phyloP scores from a whole-genome alignment of 2,888 invertebrate genomes.

The Conistra vaccinii region DNA sequence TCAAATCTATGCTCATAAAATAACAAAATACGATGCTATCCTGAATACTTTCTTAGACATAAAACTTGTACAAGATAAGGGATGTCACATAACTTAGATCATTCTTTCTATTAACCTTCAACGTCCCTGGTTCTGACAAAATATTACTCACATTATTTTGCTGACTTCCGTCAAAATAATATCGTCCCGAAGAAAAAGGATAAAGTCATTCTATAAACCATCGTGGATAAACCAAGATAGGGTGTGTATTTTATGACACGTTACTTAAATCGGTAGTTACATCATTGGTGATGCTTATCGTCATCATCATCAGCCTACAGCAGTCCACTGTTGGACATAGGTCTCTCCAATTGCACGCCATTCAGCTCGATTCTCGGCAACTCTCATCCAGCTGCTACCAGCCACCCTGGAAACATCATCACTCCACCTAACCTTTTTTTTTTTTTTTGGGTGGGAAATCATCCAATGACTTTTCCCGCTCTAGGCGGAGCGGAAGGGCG shows the following conservation, averaged over 20 bases:
- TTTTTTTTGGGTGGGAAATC: too few relatives aligned
- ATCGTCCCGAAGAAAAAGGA: constrained; percentile 22
- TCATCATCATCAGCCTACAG: too few relatives aligned
- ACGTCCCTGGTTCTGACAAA: constrained; percentile 13
- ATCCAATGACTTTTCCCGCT: too few relatives aligned
- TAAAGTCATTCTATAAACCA: background rate
- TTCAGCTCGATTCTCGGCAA: too few relatives aligned
- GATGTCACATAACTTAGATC: constrained; percentile 2
- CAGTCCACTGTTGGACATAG: too few relatives aligned
- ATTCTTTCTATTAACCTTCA: constrained; percentile 34
- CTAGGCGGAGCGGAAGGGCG: too few relatives aligned
- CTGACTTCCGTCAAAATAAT: constrained; percentile 45
- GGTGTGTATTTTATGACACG: background rate
- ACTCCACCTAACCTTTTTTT: too few relatives aligned
- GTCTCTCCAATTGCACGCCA: too few relatives aligned
- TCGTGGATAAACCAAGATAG: background rate
- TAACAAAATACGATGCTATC: constrained; percentile 15
- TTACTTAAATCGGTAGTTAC: background rate
- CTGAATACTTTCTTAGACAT: constrained; percentile 17
- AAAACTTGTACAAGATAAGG: constrained; percentile 8
- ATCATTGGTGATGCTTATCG: background rate
- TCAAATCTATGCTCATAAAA: constrained; percentile 7
- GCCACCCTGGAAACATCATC: too few relatives aligned
- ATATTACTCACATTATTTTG: constrained; percentile 31
- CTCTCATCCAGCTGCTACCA: too few relatives aligned